Base-by-base conservation (phyloP, 2,888 invertebrate genomes). In the Bimastos eiseni region DNA sequence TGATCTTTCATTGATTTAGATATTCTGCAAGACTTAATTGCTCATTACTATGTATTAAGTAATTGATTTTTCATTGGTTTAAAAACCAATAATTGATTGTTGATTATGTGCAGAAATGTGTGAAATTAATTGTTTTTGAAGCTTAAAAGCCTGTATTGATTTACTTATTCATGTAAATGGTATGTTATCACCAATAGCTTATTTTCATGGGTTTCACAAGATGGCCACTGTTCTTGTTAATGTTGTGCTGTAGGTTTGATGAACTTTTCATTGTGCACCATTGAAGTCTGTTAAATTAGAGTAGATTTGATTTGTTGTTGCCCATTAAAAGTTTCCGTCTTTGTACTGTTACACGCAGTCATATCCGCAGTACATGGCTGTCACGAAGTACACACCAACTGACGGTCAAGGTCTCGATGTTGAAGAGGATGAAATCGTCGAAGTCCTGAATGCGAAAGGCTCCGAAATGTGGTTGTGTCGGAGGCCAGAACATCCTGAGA, bases 401-500 rank as follows among this genome's bases (percentile, higher is more conserved):
- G 92, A 92, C 11, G 88, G 84, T 11, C 88, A 44, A 19, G 92
- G 92, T 37, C 91, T 92, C n/a, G 49, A 89, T 0, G 90, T 92
- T 97, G 97, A 96, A 93, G 97, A 97, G 93, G 98, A 98, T 91
- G 98, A 98, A 95, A 97, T 97, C 94, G 98, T 98, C 91, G 98
- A 98, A 95, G 97, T 98, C 93, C 96, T 98, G 93, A 97, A 98
- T 94, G 97, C 97, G 92, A 96, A 96, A 94, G 94, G 95, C 95
- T 93, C 95, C 24, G 94, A 94, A 92, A 95, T 94, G 96, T 97
- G 97, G 97, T 95, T 97, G 94, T 97, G 97, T 34, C 96, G 97
- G 88, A 44, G 37, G 41, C 96, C 84, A 19, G 84, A 88, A 41
- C 84, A 89, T 34, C 89, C 89, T 4, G 37, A 83, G 49, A 38